Evolutionary conservation across 2,113 vertebrate species (phyloP).

Genomic region (Sebastes fasciatus): DNA sequence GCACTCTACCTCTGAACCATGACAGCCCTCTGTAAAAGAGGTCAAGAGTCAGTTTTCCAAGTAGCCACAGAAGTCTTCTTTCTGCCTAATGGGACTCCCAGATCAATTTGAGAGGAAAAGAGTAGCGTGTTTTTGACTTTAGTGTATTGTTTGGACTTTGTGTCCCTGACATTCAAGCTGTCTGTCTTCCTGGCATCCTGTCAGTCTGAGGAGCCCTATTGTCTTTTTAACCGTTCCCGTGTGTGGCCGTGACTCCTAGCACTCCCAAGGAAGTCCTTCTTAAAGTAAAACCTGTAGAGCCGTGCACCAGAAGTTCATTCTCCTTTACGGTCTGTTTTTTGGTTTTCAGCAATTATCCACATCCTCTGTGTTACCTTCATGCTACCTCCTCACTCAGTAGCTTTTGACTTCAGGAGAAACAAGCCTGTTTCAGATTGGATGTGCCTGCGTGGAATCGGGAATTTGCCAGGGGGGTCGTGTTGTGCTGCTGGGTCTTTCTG

Average conservation of each 20-base stretch:
- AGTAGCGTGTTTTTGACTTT: conserved; percentile 20
- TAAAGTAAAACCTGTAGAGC: conserved; percentile 9
- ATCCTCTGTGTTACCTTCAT: conserved; percentile 9
- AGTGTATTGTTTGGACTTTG: conserved; percentile 41
- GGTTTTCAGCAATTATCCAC: conserved; percentile 12
- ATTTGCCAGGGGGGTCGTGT: not conserved
- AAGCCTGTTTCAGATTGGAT: conserved; percentile 25
- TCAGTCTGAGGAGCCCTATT: conserved; percentile 49
- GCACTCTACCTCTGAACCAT: conserved; percentile 48
- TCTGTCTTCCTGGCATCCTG: conserved; percentile 41
- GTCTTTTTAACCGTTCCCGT: conserved; percentile 24
- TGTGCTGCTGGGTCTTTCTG: conserved; percentile 44
- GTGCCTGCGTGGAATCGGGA: too few species aligned
- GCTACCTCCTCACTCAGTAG: conserved; percentile 13
- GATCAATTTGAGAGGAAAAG: conserved; percentile 41
- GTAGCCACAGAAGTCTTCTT: conserved; percentile 53
- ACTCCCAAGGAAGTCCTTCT: conserved; percentile 51
- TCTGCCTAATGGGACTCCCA: conserved; percentile 36
- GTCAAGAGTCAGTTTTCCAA: conserved; percentile 63
- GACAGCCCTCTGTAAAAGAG: conserved; percentile 49
- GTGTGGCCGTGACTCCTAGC: conserved; percentile 24
- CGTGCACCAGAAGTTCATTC: not conserved
- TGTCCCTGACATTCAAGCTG: conserved; percentile 48
- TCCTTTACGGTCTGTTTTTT: conserved; percentile 9
- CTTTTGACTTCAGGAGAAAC: conserved; percentile 32